Base-by-base conservation (phyloP, 2,113 vertebrate species). In the Ciconia boyciana region DNA sequence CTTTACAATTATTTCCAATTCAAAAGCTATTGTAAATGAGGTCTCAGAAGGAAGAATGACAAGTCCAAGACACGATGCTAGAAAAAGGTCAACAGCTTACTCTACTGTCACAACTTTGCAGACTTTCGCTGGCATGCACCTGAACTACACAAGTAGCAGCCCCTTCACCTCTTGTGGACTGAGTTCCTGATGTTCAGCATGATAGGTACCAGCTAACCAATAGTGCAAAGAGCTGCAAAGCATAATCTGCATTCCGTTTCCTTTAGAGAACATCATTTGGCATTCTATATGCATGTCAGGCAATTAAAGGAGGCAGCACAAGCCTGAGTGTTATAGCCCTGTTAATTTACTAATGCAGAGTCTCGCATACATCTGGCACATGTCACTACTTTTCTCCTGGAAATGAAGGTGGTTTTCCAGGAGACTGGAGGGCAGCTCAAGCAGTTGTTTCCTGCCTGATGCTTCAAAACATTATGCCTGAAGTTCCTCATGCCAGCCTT, bases 341-440 rank as follows among this genome's bases (percentile, higher is more conserved):
- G 96, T 93, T 97, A 96, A 97, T 96, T 96, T 94, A 96, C 96
- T 97, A 97, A 96, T 90, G 90, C 96, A 95, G 72, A 94, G 96
- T 78, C 93, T 90, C 94, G 1, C 24, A 34, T 95, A 97, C 96
- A 97, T 95, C 96, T 96, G 96, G 96, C 96, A 93, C 86, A 93
- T 92, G 96, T 95, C 96, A 96, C 83, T 97, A 86, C 65, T 95
- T 90, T 94, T 92, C 90, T 96, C 86, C 90, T 94, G 92, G 82
- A 96, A 95, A 88, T 28, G 85, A 95, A 96, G 95, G 96, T 94
- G 80, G 88, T 95, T 96, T 96, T 96, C 76, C 88, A 96, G 76
- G 68, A 96, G 92, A 83, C 75, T 74, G 48, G 82, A 95, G 95
- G 95, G 93, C 95, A 96, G 91, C 70, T 80, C 20, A 15, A 92